These are phyloP conservation scores for Micromussa lordhowensis DNA, from an alignment of 92 coral and sea anemone species.

Conservation along the genomic window DNA sequence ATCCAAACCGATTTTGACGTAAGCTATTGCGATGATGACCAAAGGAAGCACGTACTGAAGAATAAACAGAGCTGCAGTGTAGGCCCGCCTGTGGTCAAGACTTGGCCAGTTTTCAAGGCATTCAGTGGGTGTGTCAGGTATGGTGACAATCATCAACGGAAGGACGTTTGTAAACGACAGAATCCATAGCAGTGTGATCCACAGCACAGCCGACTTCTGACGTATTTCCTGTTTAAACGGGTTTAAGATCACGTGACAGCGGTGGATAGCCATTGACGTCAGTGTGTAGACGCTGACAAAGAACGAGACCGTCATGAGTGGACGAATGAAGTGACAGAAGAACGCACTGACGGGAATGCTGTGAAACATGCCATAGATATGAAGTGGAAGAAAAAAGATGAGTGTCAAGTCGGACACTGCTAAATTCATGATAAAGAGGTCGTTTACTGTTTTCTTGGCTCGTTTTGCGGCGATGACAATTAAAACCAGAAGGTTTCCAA, in stretches of 20 bases:
- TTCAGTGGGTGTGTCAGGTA: conserved; percentile 19
- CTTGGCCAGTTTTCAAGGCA: conserved; percentile 86
- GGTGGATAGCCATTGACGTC: conserved; percentile 89
- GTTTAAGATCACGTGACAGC: conserved; percentile 85
- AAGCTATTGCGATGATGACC: conserved; percentile 77
- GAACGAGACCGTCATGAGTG: conserved; percentile 86
- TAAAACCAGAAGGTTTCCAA: conserved; percentile 80
- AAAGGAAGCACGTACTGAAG: conserved; percentile 89
- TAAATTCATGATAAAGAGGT: conserved; percentile 84
- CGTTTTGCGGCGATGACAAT: conserved; percentile 75
- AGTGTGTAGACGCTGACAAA: conserved; percentile 87
- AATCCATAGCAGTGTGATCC: conserved; percentile 72
- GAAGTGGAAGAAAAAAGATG: conserved; percentile 80
- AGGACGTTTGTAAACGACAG: conserved; percentile 62
- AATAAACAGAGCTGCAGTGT: conserved; percentile 78
- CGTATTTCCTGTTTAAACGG: conserved; percentile 84
- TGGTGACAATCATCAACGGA: conserved; percentile 78
- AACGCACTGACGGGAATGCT: conserved; percentile 66
- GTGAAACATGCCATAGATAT: conserved; percentile 66
- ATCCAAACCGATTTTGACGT: conserved; percentile 84
- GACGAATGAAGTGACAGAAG: conserved; percentile 75
- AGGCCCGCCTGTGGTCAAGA: conserved; percentile 63
- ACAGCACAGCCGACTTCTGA: conserved; percentile 63
- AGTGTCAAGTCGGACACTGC: conserved; percentile 81
- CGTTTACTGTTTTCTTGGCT: conserved; percentile 76